Evolutionary conservation across 2,113 vertebrate genomes (phyloP), one percentile per base, ranked within the genome.

Genomic region (Blennius ocellaris): DNA sequence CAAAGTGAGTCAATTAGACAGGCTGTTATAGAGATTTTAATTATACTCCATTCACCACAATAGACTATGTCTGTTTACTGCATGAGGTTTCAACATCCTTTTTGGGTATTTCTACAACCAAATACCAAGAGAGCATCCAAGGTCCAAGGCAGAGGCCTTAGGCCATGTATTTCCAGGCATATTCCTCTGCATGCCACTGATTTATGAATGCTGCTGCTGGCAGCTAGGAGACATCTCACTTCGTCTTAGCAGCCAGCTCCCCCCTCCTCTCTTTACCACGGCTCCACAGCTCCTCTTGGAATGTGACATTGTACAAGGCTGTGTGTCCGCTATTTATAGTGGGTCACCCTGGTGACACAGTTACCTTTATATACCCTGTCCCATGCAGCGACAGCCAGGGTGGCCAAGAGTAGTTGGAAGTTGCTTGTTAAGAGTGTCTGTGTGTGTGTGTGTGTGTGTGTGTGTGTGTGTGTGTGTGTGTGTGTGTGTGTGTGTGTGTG

Each of bases 301-400:
- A 93, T 94, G 89, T 88, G 86, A 92, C 87, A 90, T 89, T 90
- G 89, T 90, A 87, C 83, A 84, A 92, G 86, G 86, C 89, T 84
- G 83, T 81, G 86, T 80, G 85, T 82, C 86, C 61, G 61, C 90
- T 95, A 94, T 95, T 92, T 90, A 93, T 94, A 94, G 92, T 72
- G 78, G 80, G 87, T 88, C 85, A 87, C 87, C 73, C 88, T 84
- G 89, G 88, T 90, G 90, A 92, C 92, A 93, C 87, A 80, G 87
- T 92, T 90, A 90, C 90, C 85, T 90, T 92, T 78, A 92, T 84
- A 88, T 86, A 91, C 82, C 74, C 79, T 84, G 67, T 48, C 47
- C 62, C 55, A 64, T 59, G 56, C 55, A 69, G 62, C 71, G 73
- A 70, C 75, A 79, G 41, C 39, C 62, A 69, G 65, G 74, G 62